Conservation (phyloP, 2,113 vertebrate genomes). For the Benitochromis conjunctus region DNA sequence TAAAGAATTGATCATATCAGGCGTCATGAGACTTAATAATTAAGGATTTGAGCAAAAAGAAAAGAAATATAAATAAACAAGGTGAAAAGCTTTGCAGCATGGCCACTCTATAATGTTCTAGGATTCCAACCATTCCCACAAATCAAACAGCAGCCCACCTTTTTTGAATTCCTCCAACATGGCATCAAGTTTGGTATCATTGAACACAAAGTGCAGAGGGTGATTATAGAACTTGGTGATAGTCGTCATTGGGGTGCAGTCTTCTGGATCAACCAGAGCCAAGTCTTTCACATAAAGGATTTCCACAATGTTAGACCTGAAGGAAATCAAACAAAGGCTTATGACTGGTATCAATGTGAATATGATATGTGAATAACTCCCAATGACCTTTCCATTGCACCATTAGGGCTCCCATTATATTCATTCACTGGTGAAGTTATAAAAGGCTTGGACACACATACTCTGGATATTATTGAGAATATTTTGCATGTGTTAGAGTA, state of each 20-base stretch:
- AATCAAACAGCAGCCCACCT: constrained; percentile 64
- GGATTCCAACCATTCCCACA: not conserved
- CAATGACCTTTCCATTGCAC: not conserved
- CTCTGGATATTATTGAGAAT: not conserved
- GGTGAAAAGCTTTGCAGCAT: not conserved
- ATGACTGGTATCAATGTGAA: not conserved
- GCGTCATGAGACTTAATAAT: not conserved
- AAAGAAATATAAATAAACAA: not conserved
- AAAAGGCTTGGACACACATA: not conserved
- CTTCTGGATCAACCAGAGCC: constrained; percentile 85
- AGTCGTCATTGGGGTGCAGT: constrained; percentile 86
- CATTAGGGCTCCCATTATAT: not conserved
- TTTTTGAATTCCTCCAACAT: constrained; percentile 92
- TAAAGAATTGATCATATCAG: not conserved
- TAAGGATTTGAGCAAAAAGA: not conserved
- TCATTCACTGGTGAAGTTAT: not conserved
- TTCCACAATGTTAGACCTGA: constrained; percentile 85
- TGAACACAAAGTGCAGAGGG: constrained; percentile 89
- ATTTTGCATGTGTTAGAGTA: not conserved
- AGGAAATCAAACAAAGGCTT: not conserved
- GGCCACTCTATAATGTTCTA: not conserved
- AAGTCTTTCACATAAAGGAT: constrained; percentile 88
- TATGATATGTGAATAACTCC: not conserved
- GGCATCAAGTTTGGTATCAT: constrained; percentile 89
- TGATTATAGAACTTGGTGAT: constrained; percentile 94